Conservation (phyloP, 2,888 invertebrate genomes). For the Latrodectus elegans region DNA sequence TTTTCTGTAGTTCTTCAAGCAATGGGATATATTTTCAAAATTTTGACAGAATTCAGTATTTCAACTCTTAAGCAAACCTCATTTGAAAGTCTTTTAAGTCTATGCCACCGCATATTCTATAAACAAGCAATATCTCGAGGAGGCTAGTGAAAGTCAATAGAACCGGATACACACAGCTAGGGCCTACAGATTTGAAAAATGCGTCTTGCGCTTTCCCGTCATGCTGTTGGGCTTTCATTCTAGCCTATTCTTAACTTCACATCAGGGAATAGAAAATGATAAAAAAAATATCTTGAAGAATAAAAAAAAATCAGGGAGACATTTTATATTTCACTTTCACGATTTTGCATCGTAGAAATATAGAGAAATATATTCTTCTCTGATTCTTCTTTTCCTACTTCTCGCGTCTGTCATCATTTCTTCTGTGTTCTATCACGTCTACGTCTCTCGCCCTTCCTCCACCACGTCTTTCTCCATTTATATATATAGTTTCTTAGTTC, state of each 20-base stretch:
- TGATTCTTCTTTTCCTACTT: conserved; percentile 1
- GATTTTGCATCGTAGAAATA: conserved; percentile 50
- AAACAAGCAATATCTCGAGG: no score
- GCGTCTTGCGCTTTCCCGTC: background rate
- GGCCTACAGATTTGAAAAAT: conserved; percentile 22
- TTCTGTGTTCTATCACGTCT: conserved; percentile 44
- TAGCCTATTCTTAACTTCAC: conserved; percentile 30
- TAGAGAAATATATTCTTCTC: conserved; percentile 17
- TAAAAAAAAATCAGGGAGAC: conserved; percentile 21
- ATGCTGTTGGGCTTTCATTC: conserved; percentile 13
- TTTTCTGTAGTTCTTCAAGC: no score
- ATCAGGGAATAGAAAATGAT: conserved; percentile 24
- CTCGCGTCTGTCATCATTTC: conserved; percentile 29
- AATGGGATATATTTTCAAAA: no score
- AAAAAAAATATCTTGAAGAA: conserved; percentile 27
- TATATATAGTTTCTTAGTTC: background rate
- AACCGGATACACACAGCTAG: background rate
- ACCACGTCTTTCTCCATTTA: background rate
- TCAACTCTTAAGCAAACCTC: no score
- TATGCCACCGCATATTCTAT: no score
- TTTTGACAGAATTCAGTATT: no score
- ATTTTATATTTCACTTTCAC: conserved; percentile 51
- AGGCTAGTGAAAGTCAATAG: background rate
- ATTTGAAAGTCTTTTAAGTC: no score
- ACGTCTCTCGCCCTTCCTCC: background rate